Conservation (phyloP, 92 coral and sea anemone species). For the Hydrozoanthus gracilis region DNA sequence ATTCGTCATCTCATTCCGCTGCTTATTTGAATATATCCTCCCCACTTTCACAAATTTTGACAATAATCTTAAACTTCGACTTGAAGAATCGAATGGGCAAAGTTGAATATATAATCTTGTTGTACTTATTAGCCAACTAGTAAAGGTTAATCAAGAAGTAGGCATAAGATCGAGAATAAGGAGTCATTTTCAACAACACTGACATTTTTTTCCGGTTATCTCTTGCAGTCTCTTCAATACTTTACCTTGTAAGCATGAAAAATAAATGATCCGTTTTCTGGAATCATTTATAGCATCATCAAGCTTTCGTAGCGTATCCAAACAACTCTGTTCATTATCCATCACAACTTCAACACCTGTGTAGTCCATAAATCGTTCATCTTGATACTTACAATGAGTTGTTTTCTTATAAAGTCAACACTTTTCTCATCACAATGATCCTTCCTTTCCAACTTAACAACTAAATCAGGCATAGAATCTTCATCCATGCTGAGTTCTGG, state of each 20-base stretch:
- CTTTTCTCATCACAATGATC: background rate
- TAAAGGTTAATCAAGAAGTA: slow-evolving; percentile 37
- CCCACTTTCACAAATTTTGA: background rate
- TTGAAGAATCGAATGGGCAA: no score
- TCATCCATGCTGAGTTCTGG: background rate
- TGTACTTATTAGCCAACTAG: no score
- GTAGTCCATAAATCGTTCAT: background rate
- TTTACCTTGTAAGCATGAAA: slow-evolving; percentile 35
- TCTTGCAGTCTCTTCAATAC: slow-evolving; percentile 37
- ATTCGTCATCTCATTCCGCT: background rate
- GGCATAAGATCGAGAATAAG: slow-evolving; percentile 30
- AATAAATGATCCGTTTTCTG: slow-evolving; percentile 24
- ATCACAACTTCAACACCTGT: slow-evolving; percentile 1
- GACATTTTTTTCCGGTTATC: slow-evolving; percentile 37
- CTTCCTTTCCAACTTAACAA: background rate
- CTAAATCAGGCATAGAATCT: background rate
- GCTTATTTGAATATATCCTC: background rate
- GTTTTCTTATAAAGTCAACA: no score
- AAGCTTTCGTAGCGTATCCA: slow-evolving; percentile 31
- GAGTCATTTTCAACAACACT: slow-evolving; percentile 23
- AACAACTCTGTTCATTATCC: slow-evolving; percentile 45
- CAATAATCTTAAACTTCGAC: slow-evolving; percentile 13
- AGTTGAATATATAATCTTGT: slow-evolving; percentile 39
- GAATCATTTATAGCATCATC: background rate
- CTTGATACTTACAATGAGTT: background rate